Base-by-base conservation (phyloP, 2,113 vertebrate genomes). In the Corythoichthys intestinalis region DNA sequence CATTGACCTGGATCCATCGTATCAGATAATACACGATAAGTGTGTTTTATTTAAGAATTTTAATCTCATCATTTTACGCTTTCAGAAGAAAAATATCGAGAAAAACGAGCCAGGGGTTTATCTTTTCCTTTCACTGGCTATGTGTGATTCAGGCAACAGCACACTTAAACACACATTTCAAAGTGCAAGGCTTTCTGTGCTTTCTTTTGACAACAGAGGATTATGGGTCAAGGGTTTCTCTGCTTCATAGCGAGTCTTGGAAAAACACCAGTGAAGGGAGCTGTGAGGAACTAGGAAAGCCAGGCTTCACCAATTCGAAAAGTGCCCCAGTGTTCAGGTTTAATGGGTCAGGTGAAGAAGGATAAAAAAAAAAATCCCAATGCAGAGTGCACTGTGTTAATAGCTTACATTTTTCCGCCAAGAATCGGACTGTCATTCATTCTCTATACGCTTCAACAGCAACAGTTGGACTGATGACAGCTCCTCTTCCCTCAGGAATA, bases 401-500 rank as follows among this genome's bases (percentile, higher is more conserved):
- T 57, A 37, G 53, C 65, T 61, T 0, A 35, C 10, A 6, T 47
- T 50, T 56, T 47, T 35, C 11, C 2, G 41, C 28, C 46, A 39
- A 44, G 28, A 72, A 64, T 53, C 7, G 28, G 38, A 58, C 10
- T 75, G 39, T 38, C 61, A 66, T 69, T 46, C 4, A 52, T 57
- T 41, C 7, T 11, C 69, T 8, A 44, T 13, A 37, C 68, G 47
- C 17, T 7, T 34, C 44, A 48, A 17, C 34, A 72, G 17, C 28
- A 49, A 57, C 2, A 46, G 47, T 28, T 50, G 39, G 53, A 56
- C 47, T 52, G 14, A 39, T 38, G 28, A 49, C 34, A 38, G 67
- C 6, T 63, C 10, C 44, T 81, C 83, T 39, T 66, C 9, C 86
- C 85, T 72, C 83, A 98, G 96, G 97, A 98, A 79, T 98, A 99